A percentile compares a stretch with the other conserved stretches of the same genome.
These are phyloP conservation scores for Holacanthus passer DNA, from an alignment of 2,113 vertebrate genomes.

Conservation along the genomic window DNA sequence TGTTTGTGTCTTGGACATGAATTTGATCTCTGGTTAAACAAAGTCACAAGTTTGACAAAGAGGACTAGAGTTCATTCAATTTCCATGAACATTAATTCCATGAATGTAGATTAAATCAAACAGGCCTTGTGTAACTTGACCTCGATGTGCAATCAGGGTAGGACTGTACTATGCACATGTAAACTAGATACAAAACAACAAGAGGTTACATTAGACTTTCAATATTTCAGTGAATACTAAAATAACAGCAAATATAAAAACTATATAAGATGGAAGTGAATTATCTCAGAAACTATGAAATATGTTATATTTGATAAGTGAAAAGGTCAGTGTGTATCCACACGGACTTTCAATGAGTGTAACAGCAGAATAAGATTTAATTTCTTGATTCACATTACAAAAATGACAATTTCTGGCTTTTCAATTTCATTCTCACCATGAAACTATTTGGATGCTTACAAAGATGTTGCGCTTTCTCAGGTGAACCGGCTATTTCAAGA, in stretches of 20 bases:
- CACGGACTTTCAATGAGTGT: background rate
- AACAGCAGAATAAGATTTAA: background rate
- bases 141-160: slow-evolving; percentile 33
- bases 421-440: background rate
- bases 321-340: background rate
- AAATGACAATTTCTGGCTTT: background rate
- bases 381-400: background rate
- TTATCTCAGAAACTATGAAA: background rate
- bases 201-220: background rate
- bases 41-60: slow-evolving; percentile 57
- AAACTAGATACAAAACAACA: slow-evolving; percentile 41
- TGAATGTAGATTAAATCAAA: slow-evolving; percentile 70
- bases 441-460: background rate
- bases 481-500: background rate
- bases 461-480: slow-evolving; percentile 14
- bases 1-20: slow-evolving; percentile 16
- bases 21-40: slow-evolving; percentile 41
- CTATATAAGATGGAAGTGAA: background rate
- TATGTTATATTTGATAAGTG: background rate
- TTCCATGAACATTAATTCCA: slow-evolving; percentile 70
- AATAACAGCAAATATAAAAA: background rate
- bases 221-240: background rate
- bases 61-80: slow-evolving; percentile 52
- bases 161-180: slow-evolving; percentile 23
- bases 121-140: slow-evolving; percentile 57